Conservation (phyloP, 2,797 vertebrate species). For the Ctenopoma kingsleyae region DNA sequence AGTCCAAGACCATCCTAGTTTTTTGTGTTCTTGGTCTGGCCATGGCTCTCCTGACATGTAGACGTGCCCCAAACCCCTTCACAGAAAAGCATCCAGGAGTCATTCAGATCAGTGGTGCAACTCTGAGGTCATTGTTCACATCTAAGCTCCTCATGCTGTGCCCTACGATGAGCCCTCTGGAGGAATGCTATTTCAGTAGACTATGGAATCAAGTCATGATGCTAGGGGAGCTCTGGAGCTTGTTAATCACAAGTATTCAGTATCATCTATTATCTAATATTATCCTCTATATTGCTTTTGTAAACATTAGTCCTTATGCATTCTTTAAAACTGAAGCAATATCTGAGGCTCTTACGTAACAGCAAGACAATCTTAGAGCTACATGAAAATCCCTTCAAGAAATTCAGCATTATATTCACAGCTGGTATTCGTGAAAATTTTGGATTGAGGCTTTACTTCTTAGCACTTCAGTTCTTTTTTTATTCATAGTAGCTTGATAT, state of each 20-base stretch:
- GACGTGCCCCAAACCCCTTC: constrained; percentile 8
- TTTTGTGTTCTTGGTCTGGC: constrained; percentile 9
- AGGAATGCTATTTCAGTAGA: constrained; percentile 2
- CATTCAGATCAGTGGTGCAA: constrained; percentile 14
- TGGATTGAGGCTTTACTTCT: constrained; percentile 42
- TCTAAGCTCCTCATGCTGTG: constrained; percentile 11
- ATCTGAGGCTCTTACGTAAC: constrained; percentile 24
- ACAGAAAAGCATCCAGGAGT: constrained; percentile 1
- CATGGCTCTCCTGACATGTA: constrained; percentile 20
- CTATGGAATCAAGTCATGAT: constrained; percentile 8
- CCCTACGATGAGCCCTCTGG: neutral
- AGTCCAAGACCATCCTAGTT: constrained; percentile 5
- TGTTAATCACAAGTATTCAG: constrained; percentile 17
- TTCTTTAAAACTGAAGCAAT: constrained; percentile 9
- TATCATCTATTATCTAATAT: neutral
- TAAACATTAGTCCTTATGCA: constrained; percentile 12
- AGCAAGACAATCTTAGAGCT: constrained; percentile 16
- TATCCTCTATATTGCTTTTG: constrained; percentile 2
- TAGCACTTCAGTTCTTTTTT: constrained; percentile 26
- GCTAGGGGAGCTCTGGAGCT: constrained; percentile 2
- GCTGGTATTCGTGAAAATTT: constrained; percentile 38
- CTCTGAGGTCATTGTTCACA: constrained; percentile 1
- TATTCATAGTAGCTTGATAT: constrained; percentile 25
- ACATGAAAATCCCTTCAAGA: constrained; percentile 20
- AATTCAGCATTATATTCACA: constrained; percentile 35